Evolutionary conservation across 92 coral and sea anemone genomes (phyloP).

Genomic region (Anthopleura xanthogrammica): DNA sequence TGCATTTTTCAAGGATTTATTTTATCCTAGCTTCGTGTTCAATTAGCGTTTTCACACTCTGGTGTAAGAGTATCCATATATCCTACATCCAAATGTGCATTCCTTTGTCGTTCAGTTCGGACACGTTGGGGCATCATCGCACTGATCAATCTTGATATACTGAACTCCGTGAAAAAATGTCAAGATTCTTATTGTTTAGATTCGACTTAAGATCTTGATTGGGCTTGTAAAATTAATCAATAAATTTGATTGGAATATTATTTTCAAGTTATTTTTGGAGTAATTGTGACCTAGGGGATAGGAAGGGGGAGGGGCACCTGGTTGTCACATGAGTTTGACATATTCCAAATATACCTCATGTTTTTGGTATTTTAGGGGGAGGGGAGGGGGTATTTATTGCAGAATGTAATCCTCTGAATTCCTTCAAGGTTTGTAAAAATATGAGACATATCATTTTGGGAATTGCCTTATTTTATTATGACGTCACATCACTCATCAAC

Average conservation of each 20-base stretch:
- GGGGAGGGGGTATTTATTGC: background rate
- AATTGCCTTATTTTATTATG: no score
- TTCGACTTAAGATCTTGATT: background rate
- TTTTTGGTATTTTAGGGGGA: background rate
- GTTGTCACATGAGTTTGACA: background rate
- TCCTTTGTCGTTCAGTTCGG: conserved; percentile 20
- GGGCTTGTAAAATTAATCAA: background rate
- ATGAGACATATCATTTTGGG: no score
- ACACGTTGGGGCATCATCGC: background rate
- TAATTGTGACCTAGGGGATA: background rate
- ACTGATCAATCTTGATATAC: background rate
- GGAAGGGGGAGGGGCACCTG: background rate
- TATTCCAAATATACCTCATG: background rate
- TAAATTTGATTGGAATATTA: background rate
- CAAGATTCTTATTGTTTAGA: background rate
- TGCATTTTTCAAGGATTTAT: background rate
- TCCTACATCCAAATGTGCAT: background rate
- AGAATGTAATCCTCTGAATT: no score
- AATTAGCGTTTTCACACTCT: conserved; percentile 24
- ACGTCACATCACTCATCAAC: no score
- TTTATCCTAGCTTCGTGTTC: no score
- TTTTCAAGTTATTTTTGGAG: background rate
- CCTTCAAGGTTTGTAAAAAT: no score
- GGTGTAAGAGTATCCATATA: conserved; percentile 11
- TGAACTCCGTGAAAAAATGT: background rate